Evolutionary conservation across 2,113 vertebrate species (phyloP).

Genomic region (Trichechus manatus): DNA sequence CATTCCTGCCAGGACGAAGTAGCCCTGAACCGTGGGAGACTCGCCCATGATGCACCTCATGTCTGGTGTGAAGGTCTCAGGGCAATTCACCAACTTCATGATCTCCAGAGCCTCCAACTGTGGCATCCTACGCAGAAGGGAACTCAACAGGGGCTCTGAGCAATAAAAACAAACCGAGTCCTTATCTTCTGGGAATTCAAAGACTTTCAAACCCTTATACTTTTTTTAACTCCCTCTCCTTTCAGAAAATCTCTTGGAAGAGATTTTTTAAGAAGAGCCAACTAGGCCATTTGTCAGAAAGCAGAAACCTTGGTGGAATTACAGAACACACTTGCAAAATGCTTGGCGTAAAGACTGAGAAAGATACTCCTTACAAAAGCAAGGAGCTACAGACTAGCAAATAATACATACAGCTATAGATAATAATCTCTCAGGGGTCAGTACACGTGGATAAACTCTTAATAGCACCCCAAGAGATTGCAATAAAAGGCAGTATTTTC

Average conservation of each 20-base stretch:
- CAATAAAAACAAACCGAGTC: slow-evolving; percentile 56
- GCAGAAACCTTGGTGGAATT: background rate
- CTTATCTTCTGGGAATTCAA: slow-evolving; percentile 22
- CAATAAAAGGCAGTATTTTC: background rate
- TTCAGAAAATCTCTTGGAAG: background rate
- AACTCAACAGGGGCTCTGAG: slow-evolving; percentile 94
- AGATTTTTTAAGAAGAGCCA: slow-evolving; percentile 15
- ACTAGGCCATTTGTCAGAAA: slow-evolving; percentile 47
- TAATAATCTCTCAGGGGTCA: background rate
- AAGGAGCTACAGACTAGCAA: background rate
- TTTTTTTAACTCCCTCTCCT: background rate
- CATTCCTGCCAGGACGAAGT: slow-evolving; percentile 97
- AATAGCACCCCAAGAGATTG: background rate
- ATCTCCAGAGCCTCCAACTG: slow-evolving; percentile 94
- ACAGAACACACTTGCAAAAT: background rate
- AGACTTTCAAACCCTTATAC: background rate
- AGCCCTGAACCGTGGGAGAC: slow-evolving; percentile 91
- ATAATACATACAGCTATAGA: background rate
- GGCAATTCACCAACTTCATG: slow-evolving; percentile 96
- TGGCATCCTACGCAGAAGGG: slow-evolving; percentile 95
- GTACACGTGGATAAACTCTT: background rate
- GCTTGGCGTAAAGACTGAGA: background rate
- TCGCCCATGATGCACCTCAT: slow-evolving; percentile 98
- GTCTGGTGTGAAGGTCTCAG: slow-evolving; percentile 95
- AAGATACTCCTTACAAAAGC: background rate